A percentile compares a stretch with the other conserved stretches of the same genome.
Evolutionary conservation across 2,113 vertebrate genomes (phyloP).

Genomic region (Argyrosomus japonicus): DNA sequence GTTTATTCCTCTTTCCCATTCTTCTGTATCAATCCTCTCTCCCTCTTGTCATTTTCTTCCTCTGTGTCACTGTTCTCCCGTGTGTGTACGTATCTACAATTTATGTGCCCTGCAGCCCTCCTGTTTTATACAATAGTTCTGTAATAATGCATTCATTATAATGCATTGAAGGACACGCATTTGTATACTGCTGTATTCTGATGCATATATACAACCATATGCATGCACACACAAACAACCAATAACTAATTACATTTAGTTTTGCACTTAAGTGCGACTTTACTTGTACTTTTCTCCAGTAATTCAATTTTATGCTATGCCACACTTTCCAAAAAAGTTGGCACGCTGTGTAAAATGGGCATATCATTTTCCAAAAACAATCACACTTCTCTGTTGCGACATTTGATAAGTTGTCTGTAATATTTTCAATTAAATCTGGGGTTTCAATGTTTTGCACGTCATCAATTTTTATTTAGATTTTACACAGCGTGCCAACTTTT

Average conservation of each 20-base stretch:
- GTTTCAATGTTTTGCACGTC: too few species aligned
- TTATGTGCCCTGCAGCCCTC: background rate
- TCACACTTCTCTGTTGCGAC: too few species aligned
- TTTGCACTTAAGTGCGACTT: too few species aligned
- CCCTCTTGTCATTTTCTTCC: background rate
- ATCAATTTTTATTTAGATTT: too few species aligned
- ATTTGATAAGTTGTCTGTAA: too few species aligned
- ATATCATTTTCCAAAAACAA: too few species aligned
- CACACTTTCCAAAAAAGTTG: too few species aligned
- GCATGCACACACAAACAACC: background rate
- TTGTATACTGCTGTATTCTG: background rate
- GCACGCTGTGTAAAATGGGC: too few species aligned
- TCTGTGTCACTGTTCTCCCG: background rate
- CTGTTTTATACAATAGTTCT: background rate
- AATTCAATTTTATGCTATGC: background rate
- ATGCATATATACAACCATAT: background rate
- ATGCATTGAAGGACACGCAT: background rate
- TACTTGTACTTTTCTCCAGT: background rate
- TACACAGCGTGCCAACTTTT: too few species aligned
- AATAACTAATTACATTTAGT: background rate
- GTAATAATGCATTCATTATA: conserved; percentile 9
- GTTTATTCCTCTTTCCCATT: background rate
- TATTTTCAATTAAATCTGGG: too few species aligned
- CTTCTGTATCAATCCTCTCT: background rate
- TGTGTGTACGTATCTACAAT: background rate